Conservation (phyloP, 2,797 vertebrate species). For the Anabas testudineus region DNA sequence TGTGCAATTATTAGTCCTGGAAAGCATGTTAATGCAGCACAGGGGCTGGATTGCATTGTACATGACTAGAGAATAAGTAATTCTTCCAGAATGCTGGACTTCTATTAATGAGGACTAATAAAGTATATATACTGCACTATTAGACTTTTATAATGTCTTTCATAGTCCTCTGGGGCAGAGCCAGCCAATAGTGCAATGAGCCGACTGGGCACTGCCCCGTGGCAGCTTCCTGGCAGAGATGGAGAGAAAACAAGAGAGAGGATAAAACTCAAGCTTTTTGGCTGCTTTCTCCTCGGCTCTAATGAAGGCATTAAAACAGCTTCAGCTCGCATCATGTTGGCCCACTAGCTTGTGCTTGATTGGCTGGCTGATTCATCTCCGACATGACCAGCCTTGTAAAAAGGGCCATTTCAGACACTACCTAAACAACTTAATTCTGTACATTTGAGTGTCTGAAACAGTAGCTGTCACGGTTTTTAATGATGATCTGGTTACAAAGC, state of each 20-base stretch:
- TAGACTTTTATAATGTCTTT: conserved; percentile 87
- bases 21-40: conserved; percentile 70
- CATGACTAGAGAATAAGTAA: conserved; percentile 78
- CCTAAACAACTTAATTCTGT: conserved; percentile 39
- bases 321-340: conserved; percentile 70
- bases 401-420: conserved; percentile 50
- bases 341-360: conserved; percentile 68
- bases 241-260: conserved; percentile 70
- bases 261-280: conserved; percentile 77
- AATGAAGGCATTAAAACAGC: conserved; percentile 86
- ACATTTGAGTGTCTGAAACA: conserved; percentile 10
- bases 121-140: conserved; percentile 87
- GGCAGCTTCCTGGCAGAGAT: conserved; percentile 83
- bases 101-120: conserved; percentile 85
- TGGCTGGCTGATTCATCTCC: conserved; percentile 66
- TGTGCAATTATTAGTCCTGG: conserved; percentile 72
- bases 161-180: conserved; percentile 78
- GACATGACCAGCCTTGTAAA: conserved; percentile 69
- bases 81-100: conserved; percentile 77
- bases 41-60: conserved; percentile 64
- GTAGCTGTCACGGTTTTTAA: conserved; percentile 23
- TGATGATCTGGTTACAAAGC: conserved; percentile 24
- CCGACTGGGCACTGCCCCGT: conserved; percentile 82
- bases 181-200: conserved; percentile 82
- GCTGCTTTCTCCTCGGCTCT: conserved; percentile 71